Conservation (phyloP, 2,113 vertebrate genomes). For the Macrotus californicus region DNA sequence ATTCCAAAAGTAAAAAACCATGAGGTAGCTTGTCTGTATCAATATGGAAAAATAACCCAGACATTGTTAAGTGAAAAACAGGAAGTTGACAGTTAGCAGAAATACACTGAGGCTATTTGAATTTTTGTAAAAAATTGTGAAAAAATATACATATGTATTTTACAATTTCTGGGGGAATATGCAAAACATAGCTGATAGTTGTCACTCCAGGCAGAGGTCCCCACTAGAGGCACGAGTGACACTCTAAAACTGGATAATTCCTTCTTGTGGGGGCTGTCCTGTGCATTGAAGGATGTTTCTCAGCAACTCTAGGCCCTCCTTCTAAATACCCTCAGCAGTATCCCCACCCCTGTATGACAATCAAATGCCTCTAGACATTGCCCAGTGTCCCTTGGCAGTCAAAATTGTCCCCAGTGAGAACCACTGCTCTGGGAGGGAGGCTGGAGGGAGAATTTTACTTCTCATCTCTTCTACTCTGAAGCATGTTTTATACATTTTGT, state of each 20-base stretch:
- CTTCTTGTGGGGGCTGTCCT: fast-evolving
- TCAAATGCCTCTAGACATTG: neutral
- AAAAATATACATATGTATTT: neutral
- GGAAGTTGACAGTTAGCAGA: neutral
- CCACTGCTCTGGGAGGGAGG: neutral
- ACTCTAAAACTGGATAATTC: neutral
- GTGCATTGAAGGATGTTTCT: neutral
- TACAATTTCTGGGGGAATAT: neutral
- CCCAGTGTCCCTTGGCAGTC: neutral
- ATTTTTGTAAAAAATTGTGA: neutral
- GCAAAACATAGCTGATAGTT: neutral
- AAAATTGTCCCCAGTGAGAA: neutral
- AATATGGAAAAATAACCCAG: neutral
- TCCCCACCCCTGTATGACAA: neutral
- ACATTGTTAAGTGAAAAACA: neutral
- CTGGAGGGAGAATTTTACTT: neutral
- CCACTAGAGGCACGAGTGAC: fast-evolving
- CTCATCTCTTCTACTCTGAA: neutral
- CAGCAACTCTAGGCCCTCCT: neutral
- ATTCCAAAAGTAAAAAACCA: neutral
- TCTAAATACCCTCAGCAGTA: neutral
- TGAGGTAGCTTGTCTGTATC: neutral
- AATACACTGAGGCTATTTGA: neutral
- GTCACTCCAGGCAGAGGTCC: no score
- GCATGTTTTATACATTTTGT: neutral